Evolutionary conservation across 2,888 invertebrate genomes (phyloP).

Genomic region (Acanthoscelides obtectus): DNA sequence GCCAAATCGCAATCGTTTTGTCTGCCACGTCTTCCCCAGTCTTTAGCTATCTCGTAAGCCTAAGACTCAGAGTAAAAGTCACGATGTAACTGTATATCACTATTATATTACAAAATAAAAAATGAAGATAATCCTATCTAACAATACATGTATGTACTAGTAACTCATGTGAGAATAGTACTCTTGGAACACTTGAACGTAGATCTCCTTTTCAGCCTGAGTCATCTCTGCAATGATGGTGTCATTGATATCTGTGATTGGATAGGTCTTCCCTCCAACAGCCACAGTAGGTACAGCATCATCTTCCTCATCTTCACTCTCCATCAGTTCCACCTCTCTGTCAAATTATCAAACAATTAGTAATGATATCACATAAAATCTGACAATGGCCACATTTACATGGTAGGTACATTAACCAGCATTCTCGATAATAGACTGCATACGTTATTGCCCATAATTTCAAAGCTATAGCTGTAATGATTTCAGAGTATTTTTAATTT

Average conservation of each 20-base stretch:
- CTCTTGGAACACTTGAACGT: slow-evolving; percentile 91
- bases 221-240: slow-evolving; percentile 86
- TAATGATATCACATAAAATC: too few relatives aligned
- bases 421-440: too few relatives aligned
- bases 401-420: too few relatives aligned
- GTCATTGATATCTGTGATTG: slow-evolving; percentile 81
- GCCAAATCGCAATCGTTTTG: too few relatives aligned
- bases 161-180: slow-evolving; percentile 87
- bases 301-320: slow-evolving; percentile 63
- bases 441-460: too few relatives aligned
- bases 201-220: slow-evolving; percentile 86
- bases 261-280: slow-evolving; percentile 74
- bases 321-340: slow-evolving; percentile 41
- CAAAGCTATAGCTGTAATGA: too few relatives aligned
- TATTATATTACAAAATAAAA: slow-evolving; percentile 1
- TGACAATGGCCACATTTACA: too few relatives aligned
- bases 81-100: background rate
- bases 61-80: too few relatives aligned
- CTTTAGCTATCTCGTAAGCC: too few relatives aligned
- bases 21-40: too few relatives aligned
- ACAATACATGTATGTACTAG: slow-evolving; percentile 41
- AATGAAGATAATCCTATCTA: background rate
- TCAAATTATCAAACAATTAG: background rate
- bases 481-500: too few relatives aligned
- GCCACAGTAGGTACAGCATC: slow-evolving; percentile 76